These are phyloP conservation scores for Ganaspis brasiliensis DNA, from an alignment of 2,888 invertebrate genomes.

Conservation along the genomic window DNA sequence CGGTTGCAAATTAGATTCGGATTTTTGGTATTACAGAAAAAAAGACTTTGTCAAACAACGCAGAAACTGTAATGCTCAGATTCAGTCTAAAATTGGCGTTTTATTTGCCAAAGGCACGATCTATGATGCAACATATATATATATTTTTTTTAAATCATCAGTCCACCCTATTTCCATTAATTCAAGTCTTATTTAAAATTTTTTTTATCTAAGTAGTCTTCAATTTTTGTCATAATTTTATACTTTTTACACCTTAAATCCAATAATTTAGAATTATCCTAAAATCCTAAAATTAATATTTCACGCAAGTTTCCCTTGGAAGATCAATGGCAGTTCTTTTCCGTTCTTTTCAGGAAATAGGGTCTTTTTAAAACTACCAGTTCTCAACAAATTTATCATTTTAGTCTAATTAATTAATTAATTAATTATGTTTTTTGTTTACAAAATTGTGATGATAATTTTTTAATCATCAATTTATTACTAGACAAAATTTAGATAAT, in stretches of 20 bases:
- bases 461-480: too few species aligned
- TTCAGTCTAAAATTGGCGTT: constrained; percentile 40
- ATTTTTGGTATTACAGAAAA: constrained; percentile 41
- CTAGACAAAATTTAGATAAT: too few species aligned
- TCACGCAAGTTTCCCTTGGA: background rate
- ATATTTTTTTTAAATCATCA: constrained; percentile 9
- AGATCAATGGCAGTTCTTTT: constrained; percentile 16
- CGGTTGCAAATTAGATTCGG: constrained; percentile 39
- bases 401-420: constrained; percentile 2
- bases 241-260: background rate
- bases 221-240: background rate
- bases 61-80: constrained; percentile 41
- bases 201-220: background rate
- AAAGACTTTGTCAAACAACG: background rate
- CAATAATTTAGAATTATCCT: constrained; percentile 24
- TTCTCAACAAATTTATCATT: constrained; percentile 1
- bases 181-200: background rate
- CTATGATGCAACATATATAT: constrained; percentile 26
- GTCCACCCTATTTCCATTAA: constrained; percentile 36
- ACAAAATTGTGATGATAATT: too few species aligned
- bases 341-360: constrained; percentile 8
- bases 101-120: constrained; percentile 41
- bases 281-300: constrained; percentile 21
- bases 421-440: background rate
- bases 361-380: constrained; percentile 27